A percentile compares a stretch with the other conserved stretches of the same genome.
Conservation (phyloP, 2,888 invertebrate species). For the Tenthredo notha region DNA sequence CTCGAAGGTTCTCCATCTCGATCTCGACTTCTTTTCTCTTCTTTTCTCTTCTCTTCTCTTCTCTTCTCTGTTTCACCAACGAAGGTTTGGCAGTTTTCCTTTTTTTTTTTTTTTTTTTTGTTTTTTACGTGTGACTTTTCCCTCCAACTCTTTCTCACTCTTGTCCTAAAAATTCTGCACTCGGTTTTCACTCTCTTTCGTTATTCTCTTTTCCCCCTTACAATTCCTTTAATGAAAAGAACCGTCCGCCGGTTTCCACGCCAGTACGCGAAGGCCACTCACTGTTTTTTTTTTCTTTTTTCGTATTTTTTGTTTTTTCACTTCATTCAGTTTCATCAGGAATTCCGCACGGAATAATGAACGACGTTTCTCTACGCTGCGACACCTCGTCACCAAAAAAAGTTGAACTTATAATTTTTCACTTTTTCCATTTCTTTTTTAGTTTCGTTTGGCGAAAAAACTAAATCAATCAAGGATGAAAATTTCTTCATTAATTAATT, state of each 20-base stretch:
- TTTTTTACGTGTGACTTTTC: neutral
- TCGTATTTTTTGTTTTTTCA: neutral
- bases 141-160: neutral
- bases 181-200: slow-evolving; percentile 4
- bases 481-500: too few relatives aligned
- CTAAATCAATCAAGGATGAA: neutral
- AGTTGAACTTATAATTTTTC: neutral
- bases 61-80: neutral
- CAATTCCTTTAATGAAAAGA: slow-evolving; percentile 58
- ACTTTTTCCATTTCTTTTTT: neutral
- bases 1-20: slow-evolving; percentile 59
- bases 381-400: slow-evolving; percentile 17
- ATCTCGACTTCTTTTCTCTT: slow-evolving; percentile 51
- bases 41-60: neutral
- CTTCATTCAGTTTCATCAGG: slow-evolving; percentile 40
- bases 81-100: neutral
- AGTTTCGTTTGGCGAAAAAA: neutral
- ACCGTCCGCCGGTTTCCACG: slow-evolving; percentile 24
- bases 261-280: slow-evolving; percentile 37
- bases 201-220: slow-evolving; percentile 48
- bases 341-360: slow-evolving; percentile 33
- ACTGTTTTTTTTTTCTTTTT: neutral
- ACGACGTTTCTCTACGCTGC: neutral
- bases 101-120: neutral
- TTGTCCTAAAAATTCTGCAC: slow-evolving; percentile 2